Evolutionary conservation across 2,113 vertebrate genomes (phyloP), one percentile per base, ranked within the genome.

Genomic region (Cacatua alba): DNA sequence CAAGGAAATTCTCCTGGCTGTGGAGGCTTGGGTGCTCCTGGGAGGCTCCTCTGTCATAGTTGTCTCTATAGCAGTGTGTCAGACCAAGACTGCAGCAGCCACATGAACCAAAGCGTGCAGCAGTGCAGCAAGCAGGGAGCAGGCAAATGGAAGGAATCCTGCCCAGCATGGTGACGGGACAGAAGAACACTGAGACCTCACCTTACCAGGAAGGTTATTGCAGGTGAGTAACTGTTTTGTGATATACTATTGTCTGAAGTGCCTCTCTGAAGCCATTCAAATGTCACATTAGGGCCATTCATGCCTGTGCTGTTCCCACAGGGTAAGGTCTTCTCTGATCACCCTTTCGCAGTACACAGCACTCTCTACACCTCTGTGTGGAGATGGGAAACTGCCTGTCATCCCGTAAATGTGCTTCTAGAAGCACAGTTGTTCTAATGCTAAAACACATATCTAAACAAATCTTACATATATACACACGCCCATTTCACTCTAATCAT

Each of bases 51-150:
- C 26, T 44, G 44, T 18, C 17, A 12, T 37, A 37, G 9, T 8
- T 51, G 31, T 33, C 25, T 81, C 26, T 10, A 2, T 13, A 35
- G 26, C 6, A 5, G 6, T 16, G 33, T 64, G 17, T 11, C 5
- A 6, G 21, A 69, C 25, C 2, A 52, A 28, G 29, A 17, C 23
- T 3, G 8, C 4, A 13, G 46, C 64, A 78, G 39, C 26, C 25
- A n/a, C 1, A 0, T 0, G 5, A 39, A 8, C 18, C 69, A 77
- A 37, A 60, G 15, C 3, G 1, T 17, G 21, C 9, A 39, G 31
- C 23, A 19, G 26, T 3, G 20, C 29, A 35, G 13, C 48, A 41
- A 19, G 7, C 2, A 68, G 39, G 33, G 69, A 52, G 12, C 37
- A 41, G 37, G 60, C 25, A 68, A 44, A 68, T 11, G 28, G 86